Evolutionary conservation across 2,888 invertebrate species (phyloP), one percentile per base, ranked within the genome.

Genomic region (Eupithecia dodoneata): DNA sequence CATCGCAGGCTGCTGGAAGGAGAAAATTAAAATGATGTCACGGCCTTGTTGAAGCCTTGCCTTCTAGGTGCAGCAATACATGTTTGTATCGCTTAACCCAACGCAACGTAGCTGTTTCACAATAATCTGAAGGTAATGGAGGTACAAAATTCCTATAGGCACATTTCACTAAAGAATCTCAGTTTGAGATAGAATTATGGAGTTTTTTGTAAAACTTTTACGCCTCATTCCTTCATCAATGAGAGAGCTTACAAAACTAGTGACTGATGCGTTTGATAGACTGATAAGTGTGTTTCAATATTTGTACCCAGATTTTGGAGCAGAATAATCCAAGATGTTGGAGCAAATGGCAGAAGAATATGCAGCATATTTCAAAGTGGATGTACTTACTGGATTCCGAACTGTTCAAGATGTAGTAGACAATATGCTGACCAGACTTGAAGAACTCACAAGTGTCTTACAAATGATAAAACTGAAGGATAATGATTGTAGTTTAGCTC

Each of bases 341-440:
- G 94, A 96, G 80, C 92, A 95, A 83, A 84, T 94, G 72, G 95
- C 94, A 0, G 90, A 92, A 75, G 96, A 96, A 84, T 96, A 96
- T 87, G 90, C 96, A 45, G 93, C 93, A 78, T 96, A 96, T 82
- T 89, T 96, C 76, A 96, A 96, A 83, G 87, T 95, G 70, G 95
- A 96, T 87, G 88, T 96, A 67, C 87, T 93, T 12, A 94, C 92
- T 85, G 96, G 95, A 85, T 96, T 96, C 83, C 94, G 95, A 88
- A 96, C 96, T 3, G 94, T 97, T 42, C 96, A 96, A 88, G 95
- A 96, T 85, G 96, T 95, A 76, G 95, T 97, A 67, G 97, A 97
- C 82, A 96, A 96, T 85, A 96, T 97, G 96, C 87, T 97, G 72
- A 96, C 96, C 0, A 93, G 97, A 78, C 90, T 97, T 44, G 97